Percentiles rank a stretch among this genome's conserved stretches.
phyloP scores from a whole-genome alignment of 2,113 vertebrate genomes.

The Saccopteryx leptura region DNA sequence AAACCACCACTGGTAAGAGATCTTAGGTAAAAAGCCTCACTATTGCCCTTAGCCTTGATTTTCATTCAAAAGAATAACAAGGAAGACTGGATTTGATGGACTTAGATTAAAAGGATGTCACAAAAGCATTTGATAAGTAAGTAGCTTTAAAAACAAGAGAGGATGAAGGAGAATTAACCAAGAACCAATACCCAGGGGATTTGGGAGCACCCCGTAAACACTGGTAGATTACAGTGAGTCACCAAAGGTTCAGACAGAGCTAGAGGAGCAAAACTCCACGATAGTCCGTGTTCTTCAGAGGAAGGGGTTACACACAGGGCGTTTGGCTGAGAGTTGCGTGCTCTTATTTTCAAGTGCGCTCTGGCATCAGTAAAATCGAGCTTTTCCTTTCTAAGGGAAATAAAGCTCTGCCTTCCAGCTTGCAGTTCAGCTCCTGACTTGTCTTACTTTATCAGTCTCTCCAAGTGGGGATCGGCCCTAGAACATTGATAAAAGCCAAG shows the following conservation, averaged over 20 bases:
- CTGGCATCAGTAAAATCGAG: neutral
- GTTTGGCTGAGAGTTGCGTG: neutral
- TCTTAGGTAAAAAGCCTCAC: constrained; percentile 2
- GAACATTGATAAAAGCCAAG: constrained; percentile 28
- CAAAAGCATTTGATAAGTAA: constrained; percentile 26
- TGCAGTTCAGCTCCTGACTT: constrained; percentile 52
- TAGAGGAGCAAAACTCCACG: neutral
- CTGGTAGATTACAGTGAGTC: neutral
- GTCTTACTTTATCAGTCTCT: constrained; percentile 45
- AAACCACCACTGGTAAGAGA: neutral
- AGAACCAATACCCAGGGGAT: neutral
- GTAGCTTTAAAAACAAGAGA: constrained; percentile 14
- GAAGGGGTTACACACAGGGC: neutral
- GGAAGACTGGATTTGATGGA: constrained; percentile 8
- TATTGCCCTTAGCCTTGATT: neutral
- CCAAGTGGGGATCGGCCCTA: neutral
- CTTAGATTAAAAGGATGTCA: constrained; percentile 43
- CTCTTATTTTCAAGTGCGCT: neutral
- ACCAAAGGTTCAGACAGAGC: neutral
- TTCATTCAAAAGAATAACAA: constrained; percentile 31
- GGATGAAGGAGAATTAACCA: neutral
- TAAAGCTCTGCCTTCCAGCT: constrained; percentile 47
- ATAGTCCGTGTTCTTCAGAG: neutral
- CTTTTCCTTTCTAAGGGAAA: neutral
- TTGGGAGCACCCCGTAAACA: neutral